Conservation (phyloP, 2,113 vertebrate species). For the Pterophyllum scalare region DNA sequence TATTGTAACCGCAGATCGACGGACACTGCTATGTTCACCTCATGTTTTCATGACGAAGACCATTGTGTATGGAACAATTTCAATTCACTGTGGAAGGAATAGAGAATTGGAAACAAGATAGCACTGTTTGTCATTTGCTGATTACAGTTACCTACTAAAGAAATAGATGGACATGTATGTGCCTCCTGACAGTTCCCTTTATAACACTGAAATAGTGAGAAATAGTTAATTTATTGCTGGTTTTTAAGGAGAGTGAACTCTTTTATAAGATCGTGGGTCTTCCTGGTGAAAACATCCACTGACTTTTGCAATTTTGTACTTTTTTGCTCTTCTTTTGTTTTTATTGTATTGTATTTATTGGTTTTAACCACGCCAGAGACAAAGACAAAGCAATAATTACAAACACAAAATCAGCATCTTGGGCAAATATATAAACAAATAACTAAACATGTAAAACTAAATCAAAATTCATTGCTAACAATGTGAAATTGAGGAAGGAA, state of each 20-base stretch:
- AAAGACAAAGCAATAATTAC: neutral
- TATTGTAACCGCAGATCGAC: conserved; percentile 26
- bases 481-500: neutral
- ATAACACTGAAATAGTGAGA: neutral
- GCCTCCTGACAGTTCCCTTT: neutral
- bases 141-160: neutral
- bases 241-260: neutral
- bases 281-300: neutral
- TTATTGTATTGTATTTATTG: no score
- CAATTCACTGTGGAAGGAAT: neutral
- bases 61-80: neutral
- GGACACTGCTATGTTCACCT: neutral
- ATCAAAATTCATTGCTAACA: neutral
- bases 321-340: neutral
- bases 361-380: neutral
- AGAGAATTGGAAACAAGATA: neutral
- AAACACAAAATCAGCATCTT: neutral
- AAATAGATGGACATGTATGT: neutral
- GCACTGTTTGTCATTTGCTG: conserved; percentile 4
- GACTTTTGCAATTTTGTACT: neutral
- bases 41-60: neutral
- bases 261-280: neutral
- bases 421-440: neutral
- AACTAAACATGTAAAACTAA: neutral
- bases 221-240: neutral